Base-by-base conservation (phyloP, 2,797 vertebrate genomes). In the Hydrophis major region DNA sequence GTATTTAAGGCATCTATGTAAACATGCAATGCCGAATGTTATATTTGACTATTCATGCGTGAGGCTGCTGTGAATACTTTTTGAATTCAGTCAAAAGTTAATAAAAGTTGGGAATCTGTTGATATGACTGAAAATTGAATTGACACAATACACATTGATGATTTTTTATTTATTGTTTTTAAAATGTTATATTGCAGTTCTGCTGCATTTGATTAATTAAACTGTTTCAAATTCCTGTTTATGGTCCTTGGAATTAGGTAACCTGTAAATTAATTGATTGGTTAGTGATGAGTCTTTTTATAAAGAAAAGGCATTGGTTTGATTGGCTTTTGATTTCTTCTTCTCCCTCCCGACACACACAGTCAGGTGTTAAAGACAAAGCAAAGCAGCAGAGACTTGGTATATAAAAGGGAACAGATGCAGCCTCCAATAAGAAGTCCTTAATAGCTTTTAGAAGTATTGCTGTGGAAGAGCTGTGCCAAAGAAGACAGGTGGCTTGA, bases 31-130 rank as follows among this genome's bases (percentile, higher is more conserved):
- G 27, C 78, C 0, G 12, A 55, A 66, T 53, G 61, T 6, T 78
- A 27, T 78, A 37, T 10, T 59, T 42, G 7, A 25, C 0, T 6
- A 55, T 90, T 42, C 12, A 47, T 90, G 66, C 25, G 37, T 27
- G 1, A 12, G 22, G 4, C 56, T 59, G 93, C 90, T 57, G 90
- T 92, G 89, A 89, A 88, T 94, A 92, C 66, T 92, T 83, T 92
- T 32, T 91, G 93, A 59, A 96, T 94, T 87, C 89, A 93, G 93
- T 94, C 90, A 63, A 92, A 66, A 89, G 61, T 1, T 90, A 13
- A 56, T 42, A 57, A 90, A 32, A 28, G 10, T 14, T 47, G 37
- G 14, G 55, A 56, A 59, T 90, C 28, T 4, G 18, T 18, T 25
- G 55, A 59, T 27, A 28, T 22, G 28, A 10, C n/a, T 56, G 12